Base-by-base conservation (phyloP, 2,888 invertebrate genomes). In the Nephrocerus scutellatus region DNA sequence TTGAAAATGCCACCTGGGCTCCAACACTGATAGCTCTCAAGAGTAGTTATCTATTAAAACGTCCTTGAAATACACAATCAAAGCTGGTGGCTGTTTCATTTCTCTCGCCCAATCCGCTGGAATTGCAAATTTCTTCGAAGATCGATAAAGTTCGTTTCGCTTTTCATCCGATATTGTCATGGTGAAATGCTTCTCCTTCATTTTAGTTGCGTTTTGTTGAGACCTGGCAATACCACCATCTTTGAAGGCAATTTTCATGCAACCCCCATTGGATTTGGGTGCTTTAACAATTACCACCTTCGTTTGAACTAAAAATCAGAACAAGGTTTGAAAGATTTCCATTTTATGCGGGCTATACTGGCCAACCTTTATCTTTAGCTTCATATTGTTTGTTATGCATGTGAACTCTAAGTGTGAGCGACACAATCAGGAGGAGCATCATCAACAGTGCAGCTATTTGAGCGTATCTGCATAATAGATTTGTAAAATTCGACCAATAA, bases 41-140 rank as follows among this genome's bases (percentile, higher is more conserved):
- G n/a, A n/a, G n/a, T 43, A 50, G 5, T 45, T 26, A 12, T 39
- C 46, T 3, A 43, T 21, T 19, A 46, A 13, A 13, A 49, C 15
- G 4, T 55, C 52, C 4, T 50, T 36, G 18, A 64, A 6, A 42
- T 52, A 53, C 12, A 58, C 19, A 10, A 64, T 9, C 28, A 59
- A 34, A 0, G 56, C 35, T 12, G 63, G 65, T 2, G 59, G 60
- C 6, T 54, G 52, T 29, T 59, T 63, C 59, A 59, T 60, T 25
- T 64, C 61, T 18, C 14, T 2, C n/a, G 33, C 21, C 22, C 31
- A 7, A 12, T 39, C 30, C 2, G 44, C 51, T 16, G 63, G 55
- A 6, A 59, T 49, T 6, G 54, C 41, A 29, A 52, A 55, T 10
- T 54, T 46, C 16, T 53, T 53, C 1, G 54, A 52, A 16, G 31